Conservation (phyloP, 2,113 vertebrate genomes). For the Calyptomena viridis region DNA sequence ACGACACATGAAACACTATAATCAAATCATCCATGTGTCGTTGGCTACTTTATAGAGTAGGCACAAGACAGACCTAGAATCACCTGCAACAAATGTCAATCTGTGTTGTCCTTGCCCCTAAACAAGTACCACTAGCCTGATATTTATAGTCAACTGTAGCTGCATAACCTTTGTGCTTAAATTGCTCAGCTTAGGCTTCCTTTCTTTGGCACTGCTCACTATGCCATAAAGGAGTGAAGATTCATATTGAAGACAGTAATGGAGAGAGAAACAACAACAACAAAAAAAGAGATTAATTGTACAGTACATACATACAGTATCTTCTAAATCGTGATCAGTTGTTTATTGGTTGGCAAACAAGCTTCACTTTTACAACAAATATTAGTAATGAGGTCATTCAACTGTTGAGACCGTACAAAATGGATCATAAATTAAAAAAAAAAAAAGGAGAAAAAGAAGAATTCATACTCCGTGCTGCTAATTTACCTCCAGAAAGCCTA, state of each 20-base stretch:
- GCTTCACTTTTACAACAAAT: slow-evolving; percentile 98
- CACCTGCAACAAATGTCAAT: neutral
- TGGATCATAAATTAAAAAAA: slow-evolving; percentile 91
- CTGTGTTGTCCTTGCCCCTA: neutral
- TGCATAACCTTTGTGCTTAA: slow-evolving; percentile 64
- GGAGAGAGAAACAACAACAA: slow-evolving; percentile 43
- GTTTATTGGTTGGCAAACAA: slow-evolving; percentile 98
- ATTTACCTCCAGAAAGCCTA: slow-evolving; percentile 81
- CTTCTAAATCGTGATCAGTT: slow-evolving; percentile 87
- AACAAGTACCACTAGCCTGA: neutral
- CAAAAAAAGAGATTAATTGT: slow-evolving; percentile 54
- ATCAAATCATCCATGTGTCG: neutral
- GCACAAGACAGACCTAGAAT: slow-evolving; percentile 31
- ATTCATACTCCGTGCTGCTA: slow-evolving; percentile 81
- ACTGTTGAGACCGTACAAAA: slow-evolving; percentile 89
- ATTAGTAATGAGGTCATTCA: slow-evolving; percentile 94
- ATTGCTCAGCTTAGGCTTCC: slow-evolving; percentile 23
- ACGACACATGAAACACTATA: slow-evolving; percentile 9
- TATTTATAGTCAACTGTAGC: slow-evolving; percentile 23
- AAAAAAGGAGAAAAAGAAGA: slow-evolving; percentile 77
- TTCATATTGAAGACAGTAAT: slow-evolving; percentile 21
- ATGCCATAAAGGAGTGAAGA: slow-evolving; percentile 21
- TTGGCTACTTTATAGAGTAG: slow-evolving; percentile 29
- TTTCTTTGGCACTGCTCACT: slow-evolving; percentile 54
- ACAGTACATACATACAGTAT: slow-evolving; percentile 76